Percentiles rank a stretch among this genome's conserved stretches.
phyloP scores from a whole-genome alignment of 2,888 invertebrate species.

The Quadroppia sp. region DNA sequence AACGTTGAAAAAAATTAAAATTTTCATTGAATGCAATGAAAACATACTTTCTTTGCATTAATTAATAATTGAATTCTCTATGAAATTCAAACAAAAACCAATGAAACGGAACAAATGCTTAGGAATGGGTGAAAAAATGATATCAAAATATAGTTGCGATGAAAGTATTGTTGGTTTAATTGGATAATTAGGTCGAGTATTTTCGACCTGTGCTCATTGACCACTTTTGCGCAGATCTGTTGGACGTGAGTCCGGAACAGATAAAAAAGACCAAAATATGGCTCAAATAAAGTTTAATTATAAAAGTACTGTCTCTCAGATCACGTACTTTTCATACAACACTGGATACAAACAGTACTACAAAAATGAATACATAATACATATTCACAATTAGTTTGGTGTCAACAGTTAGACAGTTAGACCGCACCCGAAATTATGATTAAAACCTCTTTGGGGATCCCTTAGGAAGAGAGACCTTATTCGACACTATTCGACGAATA shows the following conservation, averaged over 20 bases:
- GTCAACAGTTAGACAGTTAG: slow-evolving; percentile 34
- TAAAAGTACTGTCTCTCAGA: slow-evolving; percentile 5
- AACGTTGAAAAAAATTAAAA: neutral
- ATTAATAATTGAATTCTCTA: neutral
- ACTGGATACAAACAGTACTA: slow-evolving; percentile 26
- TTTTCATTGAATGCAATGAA: neutral
- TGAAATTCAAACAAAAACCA: neutral
- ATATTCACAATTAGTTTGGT: neutral
- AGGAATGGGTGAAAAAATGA: neutral
- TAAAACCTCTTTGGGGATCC: neutral
- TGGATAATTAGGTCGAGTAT: slow-evolving; percentile 15
- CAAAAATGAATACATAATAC: slow-evolving; percentile 18
- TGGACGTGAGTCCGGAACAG: slow-evolving; percentile 25
- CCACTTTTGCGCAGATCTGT: neutral
- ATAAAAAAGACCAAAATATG: neutral
- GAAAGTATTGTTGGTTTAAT: neutral
- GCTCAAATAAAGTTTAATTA: slow-evolving; percentile 4
- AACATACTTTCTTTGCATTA: neutral
- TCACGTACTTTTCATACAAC: slow-evolving; percentile 17
- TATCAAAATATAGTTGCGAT: neutral
- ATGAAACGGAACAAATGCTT: neutral
- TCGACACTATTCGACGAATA: neutral
- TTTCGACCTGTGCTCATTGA: neutral
- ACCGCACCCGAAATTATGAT: slow-evolving; percentile 18
- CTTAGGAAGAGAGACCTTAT: neutral